Percentiles rank a stretch among this genome's conserved stretches.
Conservation (phyloP, 2,797 vertebrate genomes). For the Phrynocephalus guinanensis region DNA sequence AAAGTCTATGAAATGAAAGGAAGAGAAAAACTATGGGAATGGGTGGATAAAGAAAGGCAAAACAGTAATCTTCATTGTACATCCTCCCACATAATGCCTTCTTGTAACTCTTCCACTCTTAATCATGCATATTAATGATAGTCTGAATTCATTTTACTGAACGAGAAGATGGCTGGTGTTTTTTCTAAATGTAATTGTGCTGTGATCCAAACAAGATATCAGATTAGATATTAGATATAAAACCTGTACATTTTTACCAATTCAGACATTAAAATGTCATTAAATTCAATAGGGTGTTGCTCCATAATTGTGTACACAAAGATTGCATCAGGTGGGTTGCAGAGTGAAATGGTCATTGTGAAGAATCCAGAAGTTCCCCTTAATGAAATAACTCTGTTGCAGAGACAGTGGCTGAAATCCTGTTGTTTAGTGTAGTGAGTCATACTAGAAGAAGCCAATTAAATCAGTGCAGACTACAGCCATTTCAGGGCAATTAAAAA, state of each 20-base stretch:
- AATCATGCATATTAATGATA: not conserved
- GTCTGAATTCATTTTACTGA: too few species aligned
- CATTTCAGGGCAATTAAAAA: too few species aligned
- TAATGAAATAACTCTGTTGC: not conserved
- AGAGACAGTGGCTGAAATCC: not conserved
- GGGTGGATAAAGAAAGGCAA: not conserved
- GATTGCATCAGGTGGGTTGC: not conserved
- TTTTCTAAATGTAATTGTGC: not conserved
- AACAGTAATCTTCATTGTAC: not conserved
- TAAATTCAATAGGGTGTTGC: not conserved
- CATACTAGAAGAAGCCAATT: too few species aligned
- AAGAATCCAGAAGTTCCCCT: not conserved
- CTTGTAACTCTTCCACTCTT: not conserved
- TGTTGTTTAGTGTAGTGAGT: too few species aligned
- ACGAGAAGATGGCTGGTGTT: not conserved
- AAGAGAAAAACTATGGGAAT: not conserved
- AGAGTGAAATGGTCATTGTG: not conserved
- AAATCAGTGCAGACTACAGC: too few species aligned
- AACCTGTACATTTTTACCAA: not conserved
- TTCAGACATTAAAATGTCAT: not conserved
- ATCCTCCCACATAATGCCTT: not conserved
- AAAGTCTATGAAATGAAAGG: not conserved
- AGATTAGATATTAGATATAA: not conserved
- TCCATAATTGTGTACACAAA: not conserved
- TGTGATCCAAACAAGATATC: not conserved